Base-by-base conservation (phyloP, 2,797 vertebrate genomes). In the Platyrinchus mystaceus region DNA sequence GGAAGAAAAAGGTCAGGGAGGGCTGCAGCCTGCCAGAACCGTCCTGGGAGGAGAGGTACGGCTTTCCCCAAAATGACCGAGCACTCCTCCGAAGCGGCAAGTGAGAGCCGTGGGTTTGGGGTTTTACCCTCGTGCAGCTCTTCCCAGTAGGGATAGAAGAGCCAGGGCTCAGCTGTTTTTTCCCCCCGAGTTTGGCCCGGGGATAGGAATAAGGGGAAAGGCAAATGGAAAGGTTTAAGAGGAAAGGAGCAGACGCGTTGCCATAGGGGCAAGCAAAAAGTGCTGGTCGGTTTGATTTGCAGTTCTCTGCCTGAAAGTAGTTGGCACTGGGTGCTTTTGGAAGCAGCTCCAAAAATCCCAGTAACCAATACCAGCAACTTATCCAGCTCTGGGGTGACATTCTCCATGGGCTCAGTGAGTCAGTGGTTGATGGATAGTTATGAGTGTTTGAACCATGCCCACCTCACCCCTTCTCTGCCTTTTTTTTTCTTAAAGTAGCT, bases 11-110 rank as follows among this genome's bases (percentile, higher is more conserved):
- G 28, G 53, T 50, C 60, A 14, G 34, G 46, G 44, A 78, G 64
- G 66, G 28, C 50, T 10, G 43, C 74, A 73, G 43, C 66, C 64
- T 32, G 47, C 39, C 58, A 9, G 43, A 47, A 41, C 64, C n/a
- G 39, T 96, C 69, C 47, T 97, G 95, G 95, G 91, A 97, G 55
- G 95, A 97, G 63, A 97, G 96, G 95, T 97, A 96, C 1, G 62
- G 37, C 20, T 37, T 27, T 62, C 69, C 69, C 7, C 28, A 7
- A 52, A 74, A 15, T 3, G 7, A n/a, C 8, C 30, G 4, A 41
- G 28, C 13, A 0, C 39, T 46, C 12, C 62, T 53, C n/a, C 36
- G 24, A 55, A 83, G 86, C 20, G 44, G 9, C 24, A 3, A 26
- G 53, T 32, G 43, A 9, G 4, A 32, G 46, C 10, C 18, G 30